Base-by-base conservation (phyloP, 2,113 vertebrate species). In the Chaenocephalus aceratus region DNA sequence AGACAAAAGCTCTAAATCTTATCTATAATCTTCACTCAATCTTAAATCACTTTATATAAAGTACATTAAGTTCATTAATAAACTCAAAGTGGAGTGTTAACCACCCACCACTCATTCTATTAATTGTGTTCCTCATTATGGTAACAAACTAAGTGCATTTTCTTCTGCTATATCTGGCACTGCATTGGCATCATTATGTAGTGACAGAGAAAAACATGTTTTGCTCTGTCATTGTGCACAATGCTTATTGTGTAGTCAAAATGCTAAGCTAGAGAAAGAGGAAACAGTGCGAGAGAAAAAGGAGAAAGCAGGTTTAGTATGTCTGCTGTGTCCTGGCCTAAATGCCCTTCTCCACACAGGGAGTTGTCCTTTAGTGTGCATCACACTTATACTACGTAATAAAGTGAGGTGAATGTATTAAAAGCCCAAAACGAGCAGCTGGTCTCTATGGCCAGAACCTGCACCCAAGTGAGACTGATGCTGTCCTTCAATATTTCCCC, bases 401-500 rank as follows among this genome's bases (percentile, higher is more conserved):
- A 67, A 83, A 77, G 77, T 75, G 70, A 84, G 70, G 70, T 61
- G 65, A 81, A 75, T 85, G 26, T 75, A 87, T 80, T 76, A 85
- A 80, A 84, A 79, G 45, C 57, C 34, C 36, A 41, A 79, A 88
- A 73, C 0, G 69, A 85, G 77, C 91, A 92, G 80, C 77, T 86
- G 86, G 86, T 87, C 81, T 85, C 65, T 23, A 64, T 86, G 75
- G 69, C 66, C 80, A 66, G 80, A 84, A 75, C 72, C 60, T 77
- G 67, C 73, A 78, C 79, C 85, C 79, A 65, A 85, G 83, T 83
- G 88, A 84, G 79, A 87, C 76, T 84, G 80, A 79, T 69, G 63
- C 54, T 62, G 85, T 89, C 88, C 90, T 88, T 87, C 86, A 88
- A 79, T 84, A 79, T 77, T 78, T 80, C 79, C 74, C 56, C 64